Conservation (phyloP, 2,113 vertebrate species). For the Propithecus coquereli region DNA sequence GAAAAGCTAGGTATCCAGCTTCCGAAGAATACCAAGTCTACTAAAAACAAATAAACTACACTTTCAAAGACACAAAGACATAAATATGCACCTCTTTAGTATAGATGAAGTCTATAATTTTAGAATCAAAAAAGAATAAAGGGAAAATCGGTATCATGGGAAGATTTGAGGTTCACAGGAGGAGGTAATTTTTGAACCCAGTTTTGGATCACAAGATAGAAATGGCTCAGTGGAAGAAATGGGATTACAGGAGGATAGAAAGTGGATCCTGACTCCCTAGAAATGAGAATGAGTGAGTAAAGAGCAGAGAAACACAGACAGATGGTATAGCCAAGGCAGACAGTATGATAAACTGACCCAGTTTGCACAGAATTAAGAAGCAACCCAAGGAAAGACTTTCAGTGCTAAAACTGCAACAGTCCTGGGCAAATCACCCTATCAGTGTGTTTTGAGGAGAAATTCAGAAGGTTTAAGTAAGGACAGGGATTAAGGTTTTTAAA, state of each 20-base stretch:
- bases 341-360: background rate
- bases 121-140: background rate
- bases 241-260: background rate
- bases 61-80: background rate
- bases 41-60: background rate
- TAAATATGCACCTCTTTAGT: background rate
- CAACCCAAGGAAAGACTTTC: background rate
- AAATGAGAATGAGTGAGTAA: background rate
- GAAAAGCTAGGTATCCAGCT: background rate
- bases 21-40: background rate
- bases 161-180: background rate
- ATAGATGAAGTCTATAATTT: background rate
- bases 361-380: background rate
- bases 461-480: background rate
- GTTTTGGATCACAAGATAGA: background rate
- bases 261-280: background rate
- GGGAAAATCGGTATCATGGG: background rate
- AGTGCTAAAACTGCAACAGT: background rate
- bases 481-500: background rate
- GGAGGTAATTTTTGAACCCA: background rate
- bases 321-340: background rate
- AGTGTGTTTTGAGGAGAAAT: background rate
- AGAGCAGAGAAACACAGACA: background rate
- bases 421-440: background rate
- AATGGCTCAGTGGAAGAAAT: background rate